Conservation (phyloP, 2,113 vertebrate genomes). For the Brachionichthys hirsutus region DNA sequence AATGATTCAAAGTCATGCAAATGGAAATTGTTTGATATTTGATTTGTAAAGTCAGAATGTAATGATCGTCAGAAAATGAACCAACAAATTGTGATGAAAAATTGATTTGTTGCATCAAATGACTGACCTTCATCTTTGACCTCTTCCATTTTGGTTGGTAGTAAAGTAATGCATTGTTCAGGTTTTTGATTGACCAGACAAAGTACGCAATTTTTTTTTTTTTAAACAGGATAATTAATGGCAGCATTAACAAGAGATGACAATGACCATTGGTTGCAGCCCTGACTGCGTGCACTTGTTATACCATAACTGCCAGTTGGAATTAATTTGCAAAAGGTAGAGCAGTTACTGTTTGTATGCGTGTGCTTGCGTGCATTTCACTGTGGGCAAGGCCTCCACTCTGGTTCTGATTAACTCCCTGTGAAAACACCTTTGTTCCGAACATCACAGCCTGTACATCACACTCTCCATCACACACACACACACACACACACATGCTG, state of each 20-base stretch:
- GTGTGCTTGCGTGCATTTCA: slow-evolving; percentile 17
- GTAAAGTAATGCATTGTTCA: too few species aligned
- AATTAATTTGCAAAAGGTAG: slow-evolving; percentile 18
- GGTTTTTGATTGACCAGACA: too few species aligned
- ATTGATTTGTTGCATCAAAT: too few species aligned
- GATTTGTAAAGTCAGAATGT: too few species aligned
- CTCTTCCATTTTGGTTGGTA: too few species aligned
- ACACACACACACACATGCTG: slow-evolving; percentile 41
- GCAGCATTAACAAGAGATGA: background rate
- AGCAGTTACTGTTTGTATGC: background rate
- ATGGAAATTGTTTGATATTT: too few species aligned
- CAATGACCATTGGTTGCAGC: background rate
- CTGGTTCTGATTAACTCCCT: slow-evolving; percentile 72
- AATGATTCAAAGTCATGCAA: too few species aligned
- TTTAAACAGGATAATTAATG: background rate
- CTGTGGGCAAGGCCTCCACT: slow-evolving; percentile 47
- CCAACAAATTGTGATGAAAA: too few species aligned
- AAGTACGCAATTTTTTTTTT: background rate
- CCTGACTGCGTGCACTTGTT: background rate
- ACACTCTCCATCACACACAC: slow-evolving; percentile 42
- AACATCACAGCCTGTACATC: slow-evolving; percentile 70
- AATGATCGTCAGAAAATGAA: too few species aligned
- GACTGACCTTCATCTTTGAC: too few species aligned
- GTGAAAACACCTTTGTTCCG: slow-evolving; percentile 70
- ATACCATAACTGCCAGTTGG: background rate